Conservation (phyloP, 2,797 vertebrate genomes). For the Paguma larvata region DNA sequence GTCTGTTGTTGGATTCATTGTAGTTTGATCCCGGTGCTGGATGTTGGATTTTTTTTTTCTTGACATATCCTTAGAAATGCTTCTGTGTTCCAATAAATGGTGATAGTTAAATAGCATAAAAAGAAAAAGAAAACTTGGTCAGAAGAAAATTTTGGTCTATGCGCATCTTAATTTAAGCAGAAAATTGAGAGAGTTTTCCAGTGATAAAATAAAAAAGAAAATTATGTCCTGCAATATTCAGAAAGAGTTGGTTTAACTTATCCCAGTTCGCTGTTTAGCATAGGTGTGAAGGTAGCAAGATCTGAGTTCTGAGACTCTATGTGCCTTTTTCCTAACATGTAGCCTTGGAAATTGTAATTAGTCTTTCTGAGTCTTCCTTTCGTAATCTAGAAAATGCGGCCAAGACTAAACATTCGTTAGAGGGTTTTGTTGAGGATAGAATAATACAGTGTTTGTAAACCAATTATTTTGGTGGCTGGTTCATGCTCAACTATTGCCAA, state of each 20-base stretch:
- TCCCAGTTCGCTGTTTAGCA: not conserved
- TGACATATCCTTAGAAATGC: constrained; percentile 20
- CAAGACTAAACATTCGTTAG: not conserved
- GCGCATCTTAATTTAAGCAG: not conserved
- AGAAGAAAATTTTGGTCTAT: not conserved
- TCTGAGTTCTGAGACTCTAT: not conserved
- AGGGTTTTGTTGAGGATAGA: not conserved
- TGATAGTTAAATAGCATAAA: constrained; percentile 11
- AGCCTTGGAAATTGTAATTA: not conserved
- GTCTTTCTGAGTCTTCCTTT: not conserved
- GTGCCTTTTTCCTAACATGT: not conserved
- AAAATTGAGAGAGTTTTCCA: not conserved
- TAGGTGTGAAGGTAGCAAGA: not conserved
- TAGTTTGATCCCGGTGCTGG: not conserved
- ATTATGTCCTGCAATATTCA: not conserved
- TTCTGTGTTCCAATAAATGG: constrained; percentile 17
- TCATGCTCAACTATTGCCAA: not conserved
- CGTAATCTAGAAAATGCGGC: not conserved
- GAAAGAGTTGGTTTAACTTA: not conserved
- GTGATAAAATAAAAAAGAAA: not conserved
- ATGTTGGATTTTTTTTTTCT: not conserved
- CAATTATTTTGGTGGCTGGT: not conserved
- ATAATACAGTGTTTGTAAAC: not conserved
- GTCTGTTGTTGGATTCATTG: constrained; percentile 63
- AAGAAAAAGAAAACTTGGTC: not conserved